These are phyloP conservation scores for Bicyclus anynana DNA, from an alignment of 1,140 invertebrate species.

Conservation along the genomic window DNA sequence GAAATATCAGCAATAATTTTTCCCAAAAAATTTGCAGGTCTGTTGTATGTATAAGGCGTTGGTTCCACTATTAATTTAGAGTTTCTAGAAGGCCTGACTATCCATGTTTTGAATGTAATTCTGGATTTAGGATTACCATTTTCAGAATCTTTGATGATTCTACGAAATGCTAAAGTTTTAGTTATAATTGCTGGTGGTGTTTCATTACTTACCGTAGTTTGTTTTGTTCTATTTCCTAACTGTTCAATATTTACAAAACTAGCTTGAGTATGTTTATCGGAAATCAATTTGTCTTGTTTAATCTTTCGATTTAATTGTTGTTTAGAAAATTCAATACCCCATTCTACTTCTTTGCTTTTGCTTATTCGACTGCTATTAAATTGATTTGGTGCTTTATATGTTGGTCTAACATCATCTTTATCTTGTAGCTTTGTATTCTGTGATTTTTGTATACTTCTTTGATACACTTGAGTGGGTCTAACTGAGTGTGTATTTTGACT, in stretches of 20 bases:
- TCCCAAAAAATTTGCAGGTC: constrained; percentile 27
- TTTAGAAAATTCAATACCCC: constrained; percentile 9
- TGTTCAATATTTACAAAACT: constrained; percentile 4
- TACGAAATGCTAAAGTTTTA: constrained; percentile 56
- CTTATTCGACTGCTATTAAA: constrained; percentile 10
- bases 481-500: constrained; percentile 7
- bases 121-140: constrained; percentile 52
- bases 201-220: constrained; percentile 57
- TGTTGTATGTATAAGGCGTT: constrained; percentile 47
- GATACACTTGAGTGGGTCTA: background rate
- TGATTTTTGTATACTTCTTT: background rate
- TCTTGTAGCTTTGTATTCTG: constrained; percentile 1
- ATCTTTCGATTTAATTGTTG: constrained; percentile 13
- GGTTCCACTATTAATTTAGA: constrained; percentile 42
- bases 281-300: constrained; percentile 8
- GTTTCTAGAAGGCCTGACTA: constrained; percentile 58
- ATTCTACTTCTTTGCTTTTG: constrained; percentile 7
- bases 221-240: constrained; percentile 38
- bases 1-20: constrained; percentile 30
- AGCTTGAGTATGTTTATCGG: background rate
- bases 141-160: constrained; percentile 48
- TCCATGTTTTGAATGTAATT: constrained; percentile 68
- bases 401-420: background rate
- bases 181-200: constrained; percentile 47
- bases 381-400: background rate